phyloP scores from a whole-genome alignment of 2,888 invertebrate species.

The Teinopalpus imperialis region DNA sequence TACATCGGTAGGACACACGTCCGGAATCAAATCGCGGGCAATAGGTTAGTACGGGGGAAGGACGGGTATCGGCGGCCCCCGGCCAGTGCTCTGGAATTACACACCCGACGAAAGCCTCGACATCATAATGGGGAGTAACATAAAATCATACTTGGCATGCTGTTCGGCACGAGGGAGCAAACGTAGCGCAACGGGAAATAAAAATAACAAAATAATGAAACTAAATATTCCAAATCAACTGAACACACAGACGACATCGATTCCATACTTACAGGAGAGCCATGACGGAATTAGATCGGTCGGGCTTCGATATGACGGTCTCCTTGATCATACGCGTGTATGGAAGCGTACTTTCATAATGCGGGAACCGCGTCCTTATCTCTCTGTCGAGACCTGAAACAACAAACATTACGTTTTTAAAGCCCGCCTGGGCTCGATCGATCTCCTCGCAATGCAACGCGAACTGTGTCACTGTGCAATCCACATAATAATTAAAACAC shows the following conservation, averaged over 20 bases:
- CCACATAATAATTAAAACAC: constrained; percentile 6
- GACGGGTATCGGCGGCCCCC: constrained; percentile 70
- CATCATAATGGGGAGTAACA: constrained; percentile 73
- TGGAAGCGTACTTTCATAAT: constrained; percentile 71
- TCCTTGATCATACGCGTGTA: constrained; percentile 68
- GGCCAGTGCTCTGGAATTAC: constrained; percentile 75
- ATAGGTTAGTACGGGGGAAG: constrained; percentile 73
- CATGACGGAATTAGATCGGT: constrained; percentile 57
- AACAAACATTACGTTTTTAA: constrained; percentile 53
- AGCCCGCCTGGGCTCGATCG: constrained; percentile 41
- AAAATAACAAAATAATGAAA: constrained; percentile 55
- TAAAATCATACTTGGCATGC: constrained; percentile 77
- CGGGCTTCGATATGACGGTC: constrained; percentile 54
- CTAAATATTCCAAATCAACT: constrained; percentile 53
- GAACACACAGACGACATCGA: constrained; percentile 71
- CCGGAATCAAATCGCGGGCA: constrained; percentile 41
- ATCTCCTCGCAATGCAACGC: constrained; percentile 27
- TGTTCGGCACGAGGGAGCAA: constrained; percentile 80
- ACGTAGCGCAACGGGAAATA: constrained; percentile 77
- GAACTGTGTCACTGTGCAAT: constrained; percentile 26
- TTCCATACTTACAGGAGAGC: constrained; percentile 70
- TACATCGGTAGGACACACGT: constrained; percentile 7
- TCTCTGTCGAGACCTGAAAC: constrained; percentile 67
- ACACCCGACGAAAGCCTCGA: constrained; percentile 83
- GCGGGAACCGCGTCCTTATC: constrained; percentile 51